Evolutionary conservation across 2,888 invertebrate species (phyloP), one percentile per base, ranked within the genome.

Genomic region (Leptinotarsa tumamoca): DNA sequence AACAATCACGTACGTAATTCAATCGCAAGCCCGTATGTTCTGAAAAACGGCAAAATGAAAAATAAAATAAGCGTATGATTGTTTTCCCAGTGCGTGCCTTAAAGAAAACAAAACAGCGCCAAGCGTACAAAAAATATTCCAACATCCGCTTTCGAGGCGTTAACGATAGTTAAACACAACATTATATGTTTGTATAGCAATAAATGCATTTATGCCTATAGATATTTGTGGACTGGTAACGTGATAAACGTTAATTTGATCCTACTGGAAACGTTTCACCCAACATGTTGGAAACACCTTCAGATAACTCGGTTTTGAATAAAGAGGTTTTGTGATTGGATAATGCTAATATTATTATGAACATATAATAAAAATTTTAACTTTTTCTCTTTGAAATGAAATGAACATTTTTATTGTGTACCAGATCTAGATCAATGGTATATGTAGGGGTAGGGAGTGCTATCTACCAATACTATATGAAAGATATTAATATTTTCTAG

Each of bases 71-170:
- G 68, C 77, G 68, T 74, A 76, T 74, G 75, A 79, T 80, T 79
- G 80, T 80, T 79, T 78, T 72, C 74, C 75, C 76, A 72, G 79
- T 79, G 71, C 78, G 76, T 79, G 78, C 76, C 76, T 75, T 79
- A 78, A 78, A 79, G 78, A 78, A 79, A 79, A 78, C 76, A 77
- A 82, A 81, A 80, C 80, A 79, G 68, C 74, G 52, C 52, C 17
- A 52, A 52, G 52, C 71, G 72, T 21, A 75, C 68, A 76, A 76
- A 81, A 79, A 80, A 75, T 76, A 79, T 80, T 76, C 80, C 75
- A 74, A 76, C 80, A 82, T 82, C 82, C 82, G 82, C 80, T 78
- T 76, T 72, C 61, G 56, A 78, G 76, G 80, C 80, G 78, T 78
- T 78, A 80, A 80, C 77, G 71, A 79, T 74, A 75, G 67, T 76